Conservation (phyloP, 2,888 invertebrate genomes). For the Blastobasis adustella region DNA sequence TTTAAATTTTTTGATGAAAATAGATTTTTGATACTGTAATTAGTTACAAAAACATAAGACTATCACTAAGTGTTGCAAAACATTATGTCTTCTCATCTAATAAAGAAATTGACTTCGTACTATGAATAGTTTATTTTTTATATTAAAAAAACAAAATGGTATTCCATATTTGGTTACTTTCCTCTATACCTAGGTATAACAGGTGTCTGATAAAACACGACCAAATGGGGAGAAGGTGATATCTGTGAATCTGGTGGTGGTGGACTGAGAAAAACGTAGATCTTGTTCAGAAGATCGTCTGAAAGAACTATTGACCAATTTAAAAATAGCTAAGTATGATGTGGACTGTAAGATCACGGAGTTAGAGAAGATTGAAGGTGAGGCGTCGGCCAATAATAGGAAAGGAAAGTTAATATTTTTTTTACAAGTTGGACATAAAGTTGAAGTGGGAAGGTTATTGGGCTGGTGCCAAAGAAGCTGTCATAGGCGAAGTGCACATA, state of each 20-base stretch:
- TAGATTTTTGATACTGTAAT: too few species aligned
- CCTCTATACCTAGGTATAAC: too few species aligned
- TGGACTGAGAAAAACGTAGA: slow-evolving; percentile 99
- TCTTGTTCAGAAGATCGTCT: slow-evolving; percentile 96
- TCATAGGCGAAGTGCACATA: slow-evolving; percentile 89
- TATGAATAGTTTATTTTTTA: too few species aligned
- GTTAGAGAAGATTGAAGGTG: slow-evolving; percentile 92
- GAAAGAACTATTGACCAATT: slow-evolving; percentile 83
- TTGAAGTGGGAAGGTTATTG: slow-evolving; percentile 89
- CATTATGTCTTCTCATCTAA: too few species aligned
- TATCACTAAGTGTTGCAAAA: too few species aligned
- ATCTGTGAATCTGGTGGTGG: slow-evolving; percentile 99
- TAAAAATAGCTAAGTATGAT: slow-evolving; percentile 81
- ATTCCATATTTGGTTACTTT: too few species aligned
- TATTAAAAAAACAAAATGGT: too few species aligned
- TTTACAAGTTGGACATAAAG: slow-evolving; percentile 95
- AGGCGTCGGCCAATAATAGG: slow-evolving; percentile 97
- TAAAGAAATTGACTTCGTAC: too few species aligned
- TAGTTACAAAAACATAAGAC: too few species aligned
- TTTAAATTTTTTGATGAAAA: too few species aligned
- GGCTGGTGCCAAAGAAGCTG: slow-evolving; percentile 68
- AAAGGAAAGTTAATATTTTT: slow-evolving; percentile 99
- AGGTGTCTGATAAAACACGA: slow-evolving; percentile 58
- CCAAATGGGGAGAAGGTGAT: slow-evolving; percentile 99
- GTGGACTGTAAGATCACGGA: slow-evolving; percentile 84